Percentiles rank a stretch among this genome's conserved stretches.
Evolutionary conservation across 2,888 invertebrate species (phyloP).

Genomic region (Rhabditophanes sp.): DNA sequence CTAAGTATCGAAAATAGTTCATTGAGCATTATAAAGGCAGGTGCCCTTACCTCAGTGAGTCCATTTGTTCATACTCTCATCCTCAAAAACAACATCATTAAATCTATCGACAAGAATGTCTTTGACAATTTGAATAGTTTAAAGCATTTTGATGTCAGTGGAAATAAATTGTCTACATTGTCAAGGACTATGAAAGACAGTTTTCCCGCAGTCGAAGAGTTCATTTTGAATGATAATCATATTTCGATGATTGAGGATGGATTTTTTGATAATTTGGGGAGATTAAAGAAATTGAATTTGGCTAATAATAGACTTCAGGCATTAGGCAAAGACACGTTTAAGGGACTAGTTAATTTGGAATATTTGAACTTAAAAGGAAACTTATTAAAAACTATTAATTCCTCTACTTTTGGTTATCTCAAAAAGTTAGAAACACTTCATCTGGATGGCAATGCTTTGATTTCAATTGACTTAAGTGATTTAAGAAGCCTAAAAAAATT

Average conservation of each 20-base stretch:
- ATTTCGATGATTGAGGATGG: slow-evolving; percentile 21
- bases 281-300: slow-evolving; percentile 41
- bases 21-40: too few species aligned
- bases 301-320: slow-evolving; percentile 45
- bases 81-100: slow-evolving; percentile 29
- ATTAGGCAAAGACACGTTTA: slow-evolving; percentile 29
- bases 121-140: slow-evolving; percentile 19
- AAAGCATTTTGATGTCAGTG: slow-evolving; percentile 37
- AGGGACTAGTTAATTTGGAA: slow-evolving; percentile 42
- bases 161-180: slow-evolving; percentile 47
- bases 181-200: too few species aligned
- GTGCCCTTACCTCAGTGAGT: too few species aligned
- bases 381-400: slow-evolving; percentile 20
- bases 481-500: too few species aligned
- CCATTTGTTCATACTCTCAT: slow-evolving; percentile 10
- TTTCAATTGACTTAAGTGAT: too few species aligned
- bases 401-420: too few species aligned
- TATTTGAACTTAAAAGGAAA: slow-evolving; percentile 32
- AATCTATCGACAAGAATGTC: slow-evolving; percentile 16
- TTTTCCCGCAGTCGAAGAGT: slow-evolving; percentile 38
- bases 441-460: too few species aligned
- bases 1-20: slow-evolving; percentile 2
- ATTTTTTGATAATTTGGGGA: slow-evolving; percentile 18
- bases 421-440: too few species aligned
- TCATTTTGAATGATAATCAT: slow-evolving; percentile 19